These are phyloP conservation scores for Helarctos malayanus DNA, from an alignment of 2,797 vertebrate genomes.

Conservation along the genomic window DNA sequence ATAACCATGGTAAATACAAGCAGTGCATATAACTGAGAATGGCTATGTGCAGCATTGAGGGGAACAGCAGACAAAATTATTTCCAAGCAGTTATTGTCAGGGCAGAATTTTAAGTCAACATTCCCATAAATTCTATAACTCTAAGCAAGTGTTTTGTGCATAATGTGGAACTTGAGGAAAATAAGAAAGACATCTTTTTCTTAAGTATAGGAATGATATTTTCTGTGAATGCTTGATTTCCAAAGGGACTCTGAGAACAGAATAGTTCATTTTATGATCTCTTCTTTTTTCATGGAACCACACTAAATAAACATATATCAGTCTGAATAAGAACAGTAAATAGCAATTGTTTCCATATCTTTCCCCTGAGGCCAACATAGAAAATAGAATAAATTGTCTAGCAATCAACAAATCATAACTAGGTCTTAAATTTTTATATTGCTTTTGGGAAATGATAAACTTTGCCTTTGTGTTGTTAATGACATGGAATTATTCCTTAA, in stretches of 20 bases:
- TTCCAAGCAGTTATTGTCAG: neutral
- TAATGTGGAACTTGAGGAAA: constrained; percentile 50
- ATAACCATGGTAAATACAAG: neutral
- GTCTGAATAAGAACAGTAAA: constrained; percentile 39
- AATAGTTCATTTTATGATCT: constrained; percentile 5
- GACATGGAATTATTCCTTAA: constrained; percentile 39
- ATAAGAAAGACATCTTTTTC: constrained; percentile 32
- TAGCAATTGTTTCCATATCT: neutral
- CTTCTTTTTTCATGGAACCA: constrained; percentile 47
- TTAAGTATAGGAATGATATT: constrained; percentile 44
- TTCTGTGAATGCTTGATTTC: constrained; percentile 53
- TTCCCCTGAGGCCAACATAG: neutral
- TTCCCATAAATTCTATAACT: constrained; percentile 23
- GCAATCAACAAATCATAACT: constrained; percentile 24
- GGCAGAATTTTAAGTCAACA: neutral
- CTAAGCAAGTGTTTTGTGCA: neutral
- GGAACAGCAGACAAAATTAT: neutral
- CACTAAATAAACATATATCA: constrained; percentile 48
- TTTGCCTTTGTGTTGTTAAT: constrained; percentile 52
- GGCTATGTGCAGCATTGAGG: neutral
- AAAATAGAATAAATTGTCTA: constrained; percentile 43
- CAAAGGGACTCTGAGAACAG: neutral
- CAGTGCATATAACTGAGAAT: neutral
- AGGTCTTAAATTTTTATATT: constrained; percentile 59
- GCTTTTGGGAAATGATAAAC: constrained; percentile 52